These are phyloP conservation scores for Merops nubicus DNA, from an alignment of 2,113 vertebrate species.

Conservation along the genomic window DNA sequence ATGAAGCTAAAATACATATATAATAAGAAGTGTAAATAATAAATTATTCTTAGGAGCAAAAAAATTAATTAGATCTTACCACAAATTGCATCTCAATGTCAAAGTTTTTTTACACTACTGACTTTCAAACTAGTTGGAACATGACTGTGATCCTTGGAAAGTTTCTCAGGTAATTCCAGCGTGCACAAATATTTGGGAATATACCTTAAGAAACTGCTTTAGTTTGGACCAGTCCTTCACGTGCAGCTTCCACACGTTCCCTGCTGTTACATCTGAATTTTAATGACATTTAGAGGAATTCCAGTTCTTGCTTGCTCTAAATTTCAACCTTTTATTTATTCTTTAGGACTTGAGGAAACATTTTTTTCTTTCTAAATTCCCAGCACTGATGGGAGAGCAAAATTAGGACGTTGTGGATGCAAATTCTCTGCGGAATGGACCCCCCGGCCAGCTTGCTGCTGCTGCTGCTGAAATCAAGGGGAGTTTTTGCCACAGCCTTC, in stretches of 20 bases:
- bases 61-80: slow-evolving; percentile 86
- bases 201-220: slow-evolving; percentile 45
- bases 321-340: slow-evolving; percentile 49
- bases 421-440: background rate
- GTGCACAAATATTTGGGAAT: slow-evolving; percentile 35
- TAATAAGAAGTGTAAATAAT: slow-evolving; percentile 90
- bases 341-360: background rate
- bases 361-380: background rate
- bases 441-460: background rate
- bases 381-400: background rate
- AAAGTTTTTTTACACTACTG: slow-evolving; percentile 74
- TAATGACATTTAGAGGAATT: slow-evolving; percentile 56
- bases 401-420: background rate
- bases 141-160: slow-evolving; percentile 63
- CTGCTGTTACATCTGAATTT: slow-evolving; percentile 18
- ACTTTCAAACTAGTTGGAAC: slow-evolving; percentile 82
- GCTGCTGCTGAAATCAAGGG: slow-evolving; percentile 31
- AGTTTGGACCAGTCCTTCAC: slow-evolving; percentile 36
- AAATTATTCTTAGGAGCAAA: slow-evolving; percentile 89
- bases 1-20: slow-evolving; percentile 91
- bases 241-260: slow-evolving; percentile 4
- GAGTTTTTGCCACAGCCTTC: slow-evolving; percentile 1
- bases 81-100: slow-evolving; percentile 84
- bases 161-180: slow-evolving; percentile 68
- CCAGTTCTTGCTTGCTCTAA: slow-evolving; percentile 43